Base-by-base conservation (phyloP, 2,113 vertebrate genomes). In the Alaudala cheleensis region DNA sequence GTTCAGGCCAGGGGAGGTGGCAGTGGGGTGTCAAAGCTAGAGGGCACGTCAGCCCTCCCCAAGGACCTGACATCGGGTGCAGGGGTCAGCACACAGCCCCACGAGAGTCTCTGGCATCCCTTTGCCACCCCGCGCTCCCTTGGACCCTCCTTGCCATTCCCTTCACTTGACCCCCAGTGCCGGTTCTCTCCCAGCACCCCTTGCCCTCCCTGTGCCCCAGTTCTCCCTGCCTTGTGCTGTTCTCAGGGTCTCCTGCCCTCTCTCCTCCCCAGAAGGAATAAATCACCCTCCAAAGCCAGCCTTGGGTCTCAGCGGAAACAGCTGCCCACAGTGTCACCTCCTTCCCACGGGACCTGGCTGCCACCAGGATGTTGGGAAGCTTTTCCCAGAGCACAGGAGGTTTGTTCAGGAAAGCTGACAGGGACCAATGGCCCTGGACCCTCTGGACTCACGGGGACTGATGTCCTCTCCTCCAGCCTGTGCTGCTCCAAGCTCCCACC, bases 241-340 rank as follows among this genome's bases (percentile, higher is more conserved):
- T 96, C 94, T 90, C 95, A 93, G 90, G 90, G 93, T 94, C 92
- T 93, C 57, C 76, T 96, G 92, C 71, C 85, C 79, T 95, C 61
- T 72, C 64, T 88, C 67, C 64, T 90, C 20, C 69, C 40, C 23
- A 5, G 17, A 14, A 67, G 61, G 77, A 86, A 94, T 96, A 94
- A 96, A 96, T 96, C 92, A 96, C 31, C 21, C 49, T 94, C 64
- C 1, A 1, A 18, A 65, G 67, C 39, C 81, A 81, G 61, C 42
- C 64, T 66, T 6, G 2, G 37, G 10, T 92, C 49, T 40, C 73
- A 74, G 81, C 16, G 57, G 77, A 91, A 94, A 57, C 72, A 69
- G 58, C 93, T 87, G 62, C 78, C 62, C 18, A 3, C 16, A 0
- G 9, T 91, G 81, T 70, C 78, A 45, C 65, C 62, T 57, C 86